Conservation (phyloP, 2,888 invertebrate genomes). For the Latheticus oryzae region DNA sequence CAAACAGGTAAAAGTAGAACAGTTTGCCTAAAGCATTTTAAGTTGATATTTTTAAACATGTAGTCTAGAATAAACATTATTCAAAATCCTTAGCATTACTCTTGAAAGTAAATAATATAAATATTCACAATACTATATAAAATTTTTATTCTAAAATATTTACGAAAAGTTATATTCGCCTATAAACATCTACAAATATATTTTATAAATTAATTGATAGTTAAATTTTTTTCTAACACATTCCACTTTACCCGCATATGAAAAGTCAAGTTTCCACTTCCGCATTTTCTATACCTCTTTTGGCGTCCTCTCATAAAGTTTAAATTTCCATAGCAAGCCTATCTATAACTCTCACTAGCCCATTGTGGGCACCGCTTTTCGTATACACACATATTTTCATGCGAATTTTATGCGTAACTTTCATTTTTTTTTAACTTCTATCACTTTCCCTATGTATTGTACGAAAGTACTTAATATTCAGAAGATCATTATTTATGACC, state of each 20-base stretch:
- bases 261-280: conserved; percentile 10
- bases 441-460: conserved; percentile 42
- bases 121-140: too few relatives aligned
- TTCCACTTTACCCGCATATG: conserved; percentile 7
- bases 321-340: conserved; percentile 11
- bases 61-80: too few relatives aligned
- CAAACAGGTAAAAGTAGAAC: too few relatives aligned
- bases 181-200: too few relatives aligned
- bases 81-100: too few relatives aligned
- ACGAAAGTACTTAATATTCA: conserved; percentile 20
- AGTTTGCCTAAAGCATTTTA: too few relatives aligned
- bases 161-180: too few relatives aligned
- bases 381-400: conserved; percentile 45
- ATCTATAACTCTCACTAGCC: conserved; percentile 43
- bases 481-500: conserved; percentile 6
- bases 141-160: too few relatives aligned
- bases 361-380: conserved; percentile 40
- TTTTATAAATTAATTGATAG: too few relatives aligned
- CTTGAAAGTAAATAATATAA: too few relatives aligned
- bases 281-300: conserved; percentile 13
- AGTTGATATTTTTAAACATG: too few relatives aligned
- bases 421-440: conserved; percentile 45
- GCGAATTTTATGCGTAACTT: conserved; percentile 47
- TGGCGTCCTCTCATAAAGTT: conserved; percentile 6
- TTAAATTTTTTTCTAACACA: too few relatives aligned